These are phyloP conservation scores for Tauraco erythrolophus DNA, from an alignment of 2,113 vertebrate species.

Conservation along the genomic window DNA sequence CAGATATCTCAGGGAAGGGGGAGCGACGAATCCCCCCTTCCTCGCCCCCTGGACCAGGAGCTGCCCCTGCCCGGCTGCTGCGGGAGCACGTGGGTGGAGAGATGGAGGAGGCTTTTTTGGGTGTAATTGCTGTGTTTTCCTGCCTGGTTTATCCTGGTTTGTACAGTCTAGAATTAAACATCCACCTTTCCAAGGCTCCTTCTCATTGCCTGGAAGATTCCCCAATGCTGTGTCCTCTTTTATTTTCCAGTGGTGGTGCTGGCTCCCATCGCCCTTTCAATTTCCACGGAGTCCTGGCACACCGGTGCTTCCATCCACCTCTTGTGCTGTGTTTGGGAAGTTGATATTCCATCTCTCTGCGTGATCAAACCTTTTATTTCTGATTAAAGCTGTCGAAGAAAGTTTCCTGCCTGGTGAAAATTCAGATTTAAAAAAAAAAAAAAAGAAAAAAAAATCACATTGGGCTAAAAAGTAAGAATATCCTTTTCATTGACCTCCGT, in stretches of 20 bases:
- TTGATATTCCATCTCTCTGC: neutral
- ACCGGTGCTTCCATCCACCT: neutral
- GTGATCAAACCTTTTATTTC: neutral
- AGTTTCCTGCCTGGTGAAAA: neutral
- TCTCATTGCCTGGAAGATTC: neutral
- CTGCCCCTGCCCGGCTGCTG: neutral
- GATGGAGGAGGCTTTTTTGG: neutral
- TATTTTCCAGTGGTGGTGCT: neutral
- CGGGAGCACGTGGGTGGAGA: accelerated
- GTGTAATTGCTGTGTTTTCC: neutral
- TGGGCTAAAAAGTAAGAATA: neutral
- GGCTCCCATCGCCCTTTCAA: neutral
- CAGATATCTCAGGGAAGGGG: neutral
- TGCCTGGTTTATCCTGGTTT: neutral
- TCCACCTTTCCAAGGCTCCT: neutral
- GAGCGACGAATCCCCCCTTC: neutral
- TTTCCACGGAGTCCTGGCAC: neutral
- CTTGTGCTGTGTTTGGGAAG: neutral
- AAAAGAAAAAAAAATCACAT: neutral
- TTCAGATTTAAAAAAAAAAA: neutral
- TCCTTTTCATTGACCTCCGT: neutral
- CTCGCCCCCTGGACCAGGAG: neutral
- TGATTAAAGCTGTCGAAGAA: constrained; percentile 8
- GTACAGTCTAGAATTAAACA: neutral
- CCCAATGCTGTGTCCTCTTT: neutral